Evolutionary conservation across 2,113 vertebrate species (phyloP).

Genomic region (Petroica traversi): DNA sequence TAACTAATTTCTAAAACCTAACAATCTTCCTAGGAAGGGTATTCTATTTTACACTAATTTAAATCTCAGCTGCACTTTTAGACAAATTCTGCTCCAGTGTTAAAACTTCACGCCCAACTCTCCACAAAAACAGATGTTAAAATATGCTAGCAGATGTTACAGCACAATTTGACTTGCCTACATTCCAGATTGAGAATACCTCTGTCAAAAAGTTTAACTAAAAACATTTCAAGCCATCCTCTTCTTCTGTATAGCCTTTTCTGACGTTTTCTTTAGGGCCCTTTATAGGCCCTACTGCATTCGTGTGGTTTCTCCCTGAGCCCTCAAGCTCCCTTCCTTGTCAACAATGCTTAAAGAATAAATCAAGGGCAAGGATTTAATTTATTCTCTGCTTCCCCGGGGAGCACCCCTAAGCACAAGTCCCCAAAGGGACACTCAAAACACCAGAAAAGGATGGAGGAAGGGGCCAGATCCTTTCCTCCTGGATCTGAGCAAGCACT

Average conservation of each 20-base stretch:
- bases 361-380: not conserved
- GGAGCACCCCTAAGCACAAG: not conserved
- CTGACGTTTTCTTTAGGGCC: not conserved
- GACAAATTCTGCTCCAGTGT: not conserved
- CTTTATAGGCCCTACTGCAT: rapidly evolving
- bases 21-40: not conserved
- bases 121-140: not conserved
- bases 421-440: rapidly evolving
- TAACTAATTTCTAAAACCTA: not conserved
- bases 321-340: not conserved
- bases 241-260: not conserved
- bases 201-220: not conserved
- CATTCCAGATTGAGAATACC: not conserved
- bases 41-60: not conserved
- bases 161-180: not conserved
- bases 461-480: not conserved
- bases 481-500: not conserved
- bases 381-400: not conserved
- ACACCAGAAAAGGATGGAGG: not conserved
- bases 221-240: not conserved
- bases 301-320: not conserved
- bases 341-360: not conserved
- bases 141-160: slow-evolving; percentile 9
- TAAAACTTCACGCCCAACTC: not conserved
- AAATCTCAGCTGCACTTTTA: not conserved